phyloP scores from a whole-genome alignment of 1,140 invertebrate species.

The Bilobella aurantiaca region DNA sequence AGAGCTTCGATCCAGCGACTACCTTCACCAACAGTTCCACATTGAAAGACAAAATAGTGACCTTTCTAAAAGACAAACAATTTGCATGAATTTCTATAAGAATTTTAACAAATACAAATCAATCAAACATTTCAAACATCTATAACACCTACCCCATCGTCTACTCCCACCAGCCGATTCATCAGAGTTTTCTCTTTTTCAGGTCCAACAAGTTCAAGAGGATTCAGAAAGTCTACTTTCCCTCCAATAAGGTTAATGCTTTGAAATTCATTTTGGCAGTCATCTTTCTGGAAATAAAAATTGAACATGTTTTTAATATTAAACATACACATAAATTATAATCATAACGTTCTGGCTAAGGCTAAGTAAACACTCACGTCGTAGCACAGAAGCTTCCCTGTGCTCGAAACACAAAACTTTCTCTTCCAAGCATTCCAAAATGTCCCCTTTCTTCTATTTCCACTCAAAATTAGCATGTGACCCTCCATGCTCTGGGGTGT shows the following conservation, averaged over 20 bases:
- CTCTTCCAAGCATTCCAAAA: conserved; percentile 52
- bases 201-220: conserved; percentile 46
- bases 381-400: conserved; percentile 47
- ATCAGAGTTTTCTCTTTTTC: conserved; percentile 40
- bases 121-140: no score
- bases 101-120: not conserved
- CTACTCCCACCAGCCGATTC: conserved; percentile 36
- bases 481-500: conserved; percentile 21
- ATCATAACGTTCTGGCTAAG: no score
- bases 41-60: conserved; percentile 46
- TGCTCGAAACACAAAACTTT: conserved; percentile 44
- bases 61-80: conserved; percentile 42
- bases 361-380: no score
- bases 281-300: conserved; percentile 40
- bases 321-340: not conserved
- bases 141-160: conserved; percentile 39
- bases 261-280: conserved; percentile 43
- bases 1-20: conserved; percentile 46
- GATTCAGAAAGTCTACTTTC: conserved; percentile 45
- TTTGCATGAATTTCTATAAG: no score
- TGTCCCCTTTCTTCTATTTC: conserved; percentile 38
- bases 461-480: conserved; percentile 28
- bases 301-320: not conserved
- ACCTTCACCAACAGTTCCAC: conserved; percentile 43
- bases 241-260: conserved; percentile 47